Evolutionary conservation across 2,113 vertebrate genomes (phyloP), one percentile per base, ranked within the genome.

Genomic region (Mungos mungo): DNA sequence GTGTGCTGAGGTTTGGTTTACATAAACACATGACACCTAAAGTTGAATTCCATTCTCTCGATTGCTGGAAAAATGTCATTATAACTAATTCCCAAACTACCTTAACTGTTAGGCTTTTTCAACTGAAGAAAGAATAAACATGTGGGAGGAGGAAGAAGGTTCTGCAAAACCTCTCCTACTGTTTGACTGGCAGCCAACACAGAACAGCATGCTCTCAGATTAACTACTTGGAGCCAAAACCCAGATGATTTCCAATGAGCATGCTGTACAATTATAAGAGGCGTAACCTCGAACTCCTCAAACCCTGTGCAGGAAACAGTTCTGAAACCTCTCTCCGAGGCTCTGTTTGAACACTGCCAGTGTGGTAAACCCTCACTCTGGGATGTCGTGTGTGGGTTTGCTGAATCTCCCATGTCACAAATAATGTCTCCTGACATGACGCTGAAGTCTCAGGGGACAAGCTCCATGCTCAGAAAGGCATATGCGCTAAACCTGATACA

Each of bases 11-110:
- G 27, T 65, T 74, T 93, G 35, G 57, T 83, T 91, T 52, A 38
- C 79, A 60, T 91, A 91, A 87, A 77, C 29, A 57, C 47, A 10
- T 68, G 54, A 23, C 11, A 47, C 8, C 29, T 45, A 10, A 93
- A 80, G 23, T n/a, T 95, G 18, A 85, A 96, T 52, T 84, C 18
- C 38, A 71, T 90, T 65, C n/a, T 90, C 69, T 25, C 13, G 1
- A 1, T 50, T 95, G 35, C 57, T 87, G 9, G 12, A 84, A 14
- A 93, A 57, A 3, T 47, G 31, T 76, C 50, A 35, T 38, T 23
- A 31, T 27, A 66, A 47, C 38, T 41, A 41, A 76, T 87, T 90
- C 38, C 60, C n/a, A 66, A 68, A 77, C 74, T 47, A 54, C 15
- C 1, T 76, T 66, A 83, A 83, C 66, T 88, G 45, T 57, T 52